These are phyloP conservation scores for Ibycter americanus DNA, from an alignment of 2,797 vertebrate genomes.

Conservation along the genomic window DNA sequence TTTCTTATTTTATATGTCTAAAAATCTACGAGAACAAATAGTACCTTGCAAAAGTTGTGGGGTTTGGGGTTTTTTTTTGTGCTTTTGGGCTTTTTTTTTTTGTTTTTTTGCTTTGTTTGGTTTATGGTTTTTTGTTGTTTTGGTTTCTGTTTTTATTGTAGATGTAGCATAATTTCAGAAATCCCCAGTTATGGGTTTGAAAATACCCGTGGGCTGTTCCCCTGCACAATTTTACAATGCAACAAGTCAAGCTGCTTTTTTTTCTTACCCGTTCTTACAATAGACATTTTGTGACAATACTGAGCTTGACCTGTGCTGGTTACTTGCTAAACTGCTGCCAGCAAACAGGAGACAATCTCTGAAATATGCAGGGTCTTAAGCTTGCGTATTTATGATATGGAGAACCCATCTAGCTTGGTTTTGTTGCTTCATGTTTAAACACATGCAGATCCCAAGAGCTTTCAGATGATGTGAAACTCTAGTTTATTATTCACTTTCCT, in stretches of 20 bases:
- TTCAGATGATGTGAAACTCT: background rate
- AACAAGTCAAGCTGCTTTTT: background rate
- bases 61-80: background rate
- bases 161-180: background rate
- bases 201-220: background rate
- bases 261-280: background rate
- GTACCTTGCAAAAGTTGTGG: background rate
- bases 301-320: background rate
- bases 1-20: background rate
- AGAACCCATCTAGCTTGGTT: background rate
- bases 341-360: background rate
- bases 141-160: background rate
- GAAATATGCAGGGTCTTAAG: background rate
- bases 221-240: background rate
- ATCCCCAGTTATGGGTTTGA: accelerated
- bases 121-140: too few relatives aligned
- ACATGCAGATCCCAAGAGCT: background rate
- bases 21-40: background rate
- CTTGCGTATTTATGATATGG: background rate
- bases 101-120: too few relatives aligned
- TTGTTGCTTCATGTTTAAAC: background rate
- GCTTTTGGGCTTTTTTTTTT: too few relatives aligned
- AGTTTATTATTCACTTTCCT: background rate
- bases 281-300: background rate
- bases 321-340: background rate